Evolutionary conservation across 2,113 vertebrate genomes (phyloP).

Genomic region (Odobenus rosmarus): DNA sequence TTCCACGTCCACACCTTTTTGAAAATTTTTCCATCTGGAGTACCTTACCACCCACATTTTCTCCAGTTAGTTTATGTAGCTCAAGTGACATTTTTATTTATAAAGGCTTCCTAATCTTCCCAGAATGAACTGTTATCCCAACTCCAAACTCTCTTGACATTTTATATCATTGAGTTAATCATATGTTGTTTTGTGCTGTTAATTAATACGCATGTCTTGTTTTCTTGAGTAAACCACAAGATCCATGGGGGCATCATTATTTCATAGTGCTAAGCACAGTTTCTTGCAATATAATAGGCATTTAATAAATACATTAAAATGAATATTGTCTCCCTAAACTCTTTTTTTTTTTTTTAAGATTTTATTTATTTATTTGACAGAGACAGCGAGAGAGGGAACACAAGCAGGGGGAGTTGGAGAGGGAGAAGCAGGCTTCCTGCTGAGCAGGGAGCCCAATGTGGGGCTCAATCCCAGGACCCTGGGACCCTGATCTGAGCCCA

Average conservation of each 20-base stretch:
- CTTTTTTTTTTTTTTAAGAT: background rate
- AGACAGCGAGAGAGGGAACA: no score
- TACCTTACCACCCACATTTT: background rate
- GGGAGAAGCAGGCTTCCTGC: no score
- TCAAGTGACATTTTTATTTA: background rate
- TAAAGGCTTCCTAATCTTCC: background rate
- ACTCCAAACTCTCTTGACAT: background rate
- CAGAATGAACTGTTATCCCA: background rate
- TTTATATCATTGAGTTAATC: background rate
- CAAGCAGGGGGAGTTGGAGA: no score
- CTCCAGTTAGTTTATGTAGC: background rate
- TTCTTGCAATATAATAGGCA: background rate
- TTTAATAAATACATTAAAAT: constrained; percentile 6
- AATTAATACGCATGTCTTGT: background rate
- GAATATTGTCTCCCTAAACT: background rate
- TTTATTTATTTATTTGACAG: no score
- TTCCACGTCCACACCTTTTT: background rate
- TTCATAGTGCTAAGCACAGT: background rate
- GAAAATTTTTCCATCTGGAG: background rate
- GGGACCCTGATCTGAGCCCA: no score
- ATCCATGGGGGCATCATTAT: background rate
- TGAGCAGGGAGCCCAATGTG: no score
- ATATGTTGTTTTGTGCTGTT: background rate
- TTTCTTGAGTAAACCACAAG: background rate
- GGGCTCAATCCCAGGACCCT: no score